A percentile compares a stretch with the other conserved stretches of the same genome.
Conservation (phyloP, 2,888 invertebrate genomes). For the Melitaea athalia region DNA sequence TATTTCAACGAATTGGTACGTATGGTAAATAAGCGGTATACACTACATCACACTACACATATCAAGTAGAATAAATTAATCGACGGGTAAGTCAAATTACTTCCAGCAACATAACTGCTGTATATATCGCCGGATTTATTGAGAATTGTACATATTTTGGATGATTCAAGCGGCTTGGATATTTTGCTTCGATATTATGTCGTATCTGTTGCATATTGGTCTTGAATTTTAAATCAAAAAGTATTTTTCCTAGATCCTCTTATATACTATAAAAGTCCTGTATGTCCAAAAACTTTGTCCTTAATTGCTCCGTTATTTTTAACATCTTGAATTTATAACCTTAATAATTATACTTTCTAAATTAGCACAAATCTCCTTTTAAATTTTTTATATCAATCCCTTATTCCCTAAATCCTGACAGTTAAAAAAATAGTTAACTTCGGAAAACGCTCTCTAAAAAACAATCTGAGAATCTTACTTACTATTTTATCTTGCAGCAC, state of each 20-base stretch:
- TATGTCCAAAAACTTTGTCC: neutral
- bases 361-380: neutral
- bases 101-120: slow-evolving; percentile 61
- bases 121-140: slow-evolving; percentile 60
- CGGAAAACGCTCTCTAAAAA: neutral
- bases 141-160: slow-evolving; percentile 53
- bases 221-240: neutral
- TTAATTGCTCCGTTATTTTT: neutral
- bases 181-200: slow-evolving; percentile 21
- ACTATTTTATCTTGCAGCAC: slow-evolving; percentile 73
- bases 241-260: neutral
- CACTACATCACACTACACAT: slow-evolving; percentile 37
- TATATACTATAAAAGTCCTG: neutral
- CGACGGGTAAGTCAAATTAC: slow-evolving; percentile 42
- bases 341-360: neutral
- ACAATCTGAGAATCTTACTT: slow-evolving; percentile 5
- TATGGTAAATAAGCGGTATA: slow-evolving; percentile 43
- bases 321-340: neutral
- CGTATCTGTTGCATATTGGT: slow-evolving; percentile 21
- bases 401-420: neutral
- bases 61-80: slow-evolving; percentile 20
- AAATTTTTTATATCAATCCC: neutral
- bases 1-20: slow-evolving; percentile 51
- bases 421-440: neutral
- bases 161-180: slow-evolving; percentile 52